Evolutionary conservation across 37 sponge, comb jelly and placozoan genomes (phyloP).

Genomic region (Lycopodina hypogea): DNA sequence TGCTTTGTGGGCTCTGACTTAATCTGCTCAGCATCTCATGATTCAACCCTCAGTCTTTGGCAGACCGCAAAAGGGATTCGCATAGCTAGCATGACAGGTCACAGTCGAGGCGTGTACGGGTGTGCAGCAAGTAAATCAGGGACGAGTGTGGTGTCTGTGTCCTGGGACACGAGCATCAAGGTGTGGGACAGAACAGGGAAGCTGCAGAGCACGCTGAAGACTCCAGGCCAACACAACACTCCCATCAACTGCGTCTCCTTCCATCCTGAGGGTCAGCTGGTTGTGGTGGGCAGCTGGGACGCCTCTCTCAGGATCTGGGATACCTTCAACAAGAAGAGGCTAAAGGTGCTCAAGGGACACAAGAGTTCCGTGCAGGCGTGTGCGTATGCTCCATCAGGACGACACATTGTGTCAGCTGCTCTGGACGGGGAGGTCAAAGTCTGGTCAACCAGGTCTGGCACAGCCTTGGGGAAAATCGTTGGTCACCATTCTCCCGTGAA

Average conservation of each 20-base stretch:
- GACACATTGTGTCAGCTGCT: constrained; percentile 83
- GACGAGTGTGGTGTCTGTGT: constrained; percentile 72
- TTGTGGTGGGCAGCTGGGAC: constrained; percentile 89
- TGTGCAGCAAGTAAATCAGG: constrained; percentile 66
- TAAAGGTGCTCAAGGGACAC: constrained; percentile 87
- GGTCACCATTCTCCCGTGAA: constrained; percentile 82
- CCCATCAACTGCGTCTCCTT: constrained; percentile 88
- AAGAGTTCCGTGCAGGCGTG: constrained; percentile 80
- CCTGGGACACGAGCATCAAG: constrained; percentile 67
- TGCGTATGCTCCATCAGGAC: constrained; percentile 76
- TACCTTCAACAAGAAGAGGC: constrained; percentile 72
- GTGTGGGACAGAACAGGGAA: constrained; percentile 76
- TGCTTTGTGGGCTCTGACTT: constrained; percentile 66
- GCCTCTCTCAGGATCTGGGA: constrained; percentile 81
- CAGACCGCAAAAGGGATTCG: constrained; percentile 78
- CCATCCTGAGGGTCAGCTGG: constrained; percentile 88
- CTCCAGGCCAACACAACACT: constrained; percentile 40
- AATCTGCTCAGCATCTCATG: constrained; percentile 86
- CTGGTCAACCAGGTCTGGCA: constrained; percentile 76
- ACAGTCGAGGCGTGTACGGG: constrained; percentile 57
- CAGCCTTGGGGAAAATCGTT: constrained; percentile 65
- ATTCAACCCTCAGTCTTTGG: constrained; percentile 84
- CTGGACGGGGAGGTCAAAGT: constrained; percentile 89
- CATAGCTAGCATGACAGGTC: constrained; percentile 62
- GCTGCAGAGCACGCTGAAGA: constrained; percentile 18